Base-by-base conservation (phyloP, 2,888 invertebrate species). In the Trachelus tabidus region DNA sequence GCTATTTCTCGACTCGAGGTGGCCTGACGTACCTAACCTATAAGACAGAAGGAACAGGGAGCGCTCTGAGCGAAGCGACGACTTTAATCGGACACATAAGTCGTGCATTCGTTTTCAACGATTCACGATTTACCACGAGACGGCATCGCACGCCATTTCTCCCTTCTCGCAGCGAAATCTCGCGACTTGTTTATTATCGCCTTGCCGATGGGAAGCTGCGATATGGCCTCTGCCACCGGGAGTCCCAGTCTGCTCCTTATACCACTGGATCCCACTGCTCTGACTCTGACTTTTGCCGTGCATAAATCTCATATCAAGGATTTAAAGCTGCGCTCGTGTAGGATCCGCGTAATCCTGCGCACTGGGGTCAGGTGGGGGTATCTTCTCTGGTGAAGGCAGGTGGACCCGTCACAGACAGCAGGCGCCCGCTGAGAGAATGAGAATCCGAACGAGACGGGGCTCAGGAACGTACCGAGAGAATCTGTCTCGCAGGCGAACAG, bases 101-200 rank as follows among this genome's bases (percentile, higher is more conserved):
- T 40, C 40, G 40, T 40, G 40, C 40, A 40, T 40, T 40, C 40
- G 40, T 40, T 40, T 40, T 40, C 40, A 40, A 40, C 40, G 40
- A 40, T 40, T 40, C 40, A 40, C 40, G 40, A 40, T 40, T 40
- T 40, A 40, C 40, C 40, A 40, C 40, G 15, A 40, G 40, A 40
- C 40, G 40, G 15, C 40, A 15, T 40, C 30, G 69, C 69, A 31
- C 69, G 69, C 69, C 31, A 30, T 33, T 69, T 69, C 69, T 33
- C 33, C 69, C 69, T 69, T 69, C 69, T 33, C 33, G 33, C 69
- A 30, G 69, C 69, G 69, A 69, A 69, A 69, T 69, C 69, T 69
- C 69, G 69, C 69, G 33, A 31, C 69, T 69, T 69, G 69, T 69
- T 69, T 69, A 69, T 69, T 69, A 69, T 69, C 69, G 69, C 31